These are phyloP conservation scores for Anniella stebbinsi DNA, from an alignment of 2,797 vertebrate genomes.

Conservation along the genomic window DNA sequence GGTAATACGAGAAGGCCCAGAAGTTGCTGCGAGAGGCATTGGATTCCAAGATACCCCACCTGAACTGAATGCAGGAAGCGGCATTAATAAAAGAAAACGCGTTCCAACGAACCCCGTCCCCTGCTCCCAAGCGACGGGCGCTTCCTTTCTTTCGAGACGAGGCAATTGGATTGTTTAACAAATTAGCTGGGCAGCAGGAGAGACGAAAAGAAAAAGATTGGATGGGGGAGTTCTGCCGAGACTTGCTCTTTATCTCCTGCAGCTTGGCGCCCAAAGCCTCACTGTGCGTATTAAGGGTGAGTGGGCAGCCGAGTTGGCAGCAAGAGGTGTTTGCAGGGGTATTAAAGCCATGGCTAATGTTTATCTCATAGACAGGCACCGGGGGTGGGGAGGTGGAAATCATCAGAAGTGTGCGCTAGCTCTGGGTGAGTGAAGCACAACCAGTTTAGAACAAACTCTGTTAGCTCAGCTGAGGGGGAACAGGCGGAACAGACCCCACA, in stretches of 20 bases:
- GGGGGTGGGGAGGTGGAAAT: background rate
- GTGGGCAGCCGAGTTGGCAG: constrained; percentile 61
- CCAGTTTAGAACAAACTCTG: constrained; percentile 33
- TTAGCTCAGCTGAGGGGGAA: constrained; percentile 51
- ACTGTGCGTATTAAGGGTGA: constrained; percentile 61
- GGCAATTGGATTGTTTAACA: constrained; percentile 52
- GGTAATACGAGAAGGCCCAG: constrained; percentile 60
- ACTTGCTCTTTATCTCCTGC: constrained; percentile 56
- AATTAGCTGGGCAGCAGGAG: background rate
- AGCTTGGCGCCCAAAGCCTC: constrained; percentile 58
- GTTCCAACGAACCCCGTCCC: background rate
- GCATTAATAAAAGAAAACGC: background rate
- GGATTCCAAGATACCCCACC: constrained; percentile 18
- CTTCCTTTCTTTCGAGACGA: background rate
- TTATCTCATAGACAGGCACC: constrained; percentile 50
- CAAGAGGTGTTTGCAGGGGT: constrained; percentile 38
- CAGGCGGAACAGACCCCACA: constrained; percentile 40
- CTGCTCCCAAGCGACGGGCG: background rate
- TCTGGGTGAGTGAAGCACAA: constrained; percentile 45
- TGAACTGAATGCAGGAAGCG: background rate
- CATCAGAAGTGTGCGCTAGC: constrained; percentile 18
- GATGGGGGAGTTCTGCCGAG: constrained; percentile 53
- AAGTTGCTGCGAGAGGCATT: constrained; percentile 41
- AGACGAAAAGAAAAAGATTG: constrained; percentile 43
- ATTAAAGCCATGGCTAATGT: constrained; percentile 54